A percentile compares a stretch with the other conserved stretches of the same genome.
These are phyloP conservation scores for Eilema griseolum DNA, from an alignment of 2,888 invertebrate species.

Conservation along the genomic window DNA sequence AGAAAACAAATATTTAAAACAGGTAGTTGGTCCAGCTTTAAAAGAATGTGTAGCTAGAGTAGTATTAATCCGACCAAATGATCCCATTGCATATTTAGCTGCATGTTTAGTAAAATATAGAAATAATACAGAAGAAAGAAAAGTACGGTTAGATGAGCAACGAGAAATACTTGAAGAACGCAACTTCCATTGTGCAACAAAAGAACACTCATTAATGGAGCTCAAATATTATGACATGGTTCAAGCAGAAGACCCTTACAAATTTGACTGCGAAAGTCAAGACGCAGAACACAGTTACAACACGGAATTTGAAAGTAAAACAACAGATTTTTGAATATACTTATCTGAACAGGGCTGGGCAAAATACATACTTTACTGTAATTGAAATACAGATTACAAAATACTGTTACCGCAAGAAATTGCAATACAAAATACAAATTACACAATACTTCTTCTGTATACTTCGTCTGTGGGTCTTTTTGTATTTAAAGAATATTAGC, in stretches of 20 bases:
- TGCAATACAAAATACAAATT: too few relatives aligned
- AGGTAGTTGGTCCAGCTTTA: constrained; percentile 54
- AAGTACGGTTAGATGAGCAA: constrained; percentile 33
- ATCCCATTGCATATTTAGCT: constrained; percentile 60
- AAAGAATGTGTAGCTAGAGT: constrained; percentile 60
- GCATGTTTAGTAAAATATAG: constrained; percentile 54
- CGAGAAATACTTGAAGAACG: constrained; percentile 41
- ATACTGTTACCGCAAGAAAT: too few relatives aligned
- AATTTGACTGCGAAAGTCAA: background rate
- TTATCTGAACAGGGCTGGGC: too few relatives aligned
- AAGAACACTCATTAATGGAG: constrained; percentile 18
- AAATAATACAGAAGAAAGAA: constrained; percentile 28
- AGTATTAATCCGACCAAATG: constrained; percentile 59
- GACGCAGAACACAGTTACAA: background rate
- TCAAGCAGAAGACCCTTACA: background rate
- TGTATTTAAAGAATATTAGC: too few relatives aligned
- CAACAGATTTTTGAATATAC: background rate
- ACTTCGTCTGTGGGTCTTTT: too few relatives aligned
- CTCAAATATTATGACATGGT: constrained; percentile 10
- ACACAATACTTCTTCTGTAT: too few relatives aligned
- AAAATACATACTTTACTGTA: too few relatives aligned
- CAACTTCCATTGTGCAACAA: constrained; percentile 18
- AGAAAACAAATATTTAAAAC: constrained; percentile 57
- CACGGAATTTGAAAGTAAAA: background rate
- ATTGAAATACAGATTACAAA: too few relatives aligned